Percentiles rank a stretch among this genome's conserved stretches.
phyloP scores from a whole-genome alignment of 2,113 vertebrate species.

The Coryphaenoides rupestris region DNA sequence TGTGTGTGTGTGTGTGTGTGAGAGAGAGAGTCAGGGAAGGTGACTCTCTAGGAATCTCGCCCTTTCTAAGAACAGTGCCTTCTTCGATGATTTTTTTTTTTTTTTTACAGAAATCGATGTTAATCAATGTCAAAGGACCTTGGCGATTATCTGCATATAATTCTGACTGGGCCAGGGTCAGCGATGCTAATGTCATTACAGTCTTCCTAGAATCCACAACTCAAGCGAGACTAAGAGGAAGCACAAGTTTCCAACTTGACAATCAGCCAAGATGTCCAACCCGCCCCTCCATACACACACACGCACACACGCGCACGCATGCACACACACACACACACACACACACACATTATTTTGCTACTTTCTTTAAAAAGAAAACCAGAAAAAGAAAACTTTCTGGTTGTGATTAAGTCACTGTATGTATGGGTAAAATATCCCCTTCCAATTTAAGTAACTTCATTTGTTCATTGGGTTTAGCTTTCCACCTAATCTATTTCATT shows the following conservation, averaged over 20 bases:
- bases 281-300: not conserved
- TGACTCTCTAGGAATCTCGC: not conserved
- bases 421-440: no score
- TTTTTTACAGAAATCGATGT: not conserved
- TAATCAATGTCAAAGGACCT: not conserved
- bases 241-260: constrained; percentile 10
- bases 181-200: constrained; percentile 9
- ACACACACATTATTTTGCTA: no score
- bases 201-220: constrained; percentile 10
- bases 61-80: not conserved
- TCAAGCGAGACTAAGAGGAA: constrained; percentile 4
- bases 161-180: not conserved
- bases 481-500: no score
- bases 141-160: constrained; percentile 11
- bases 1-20: no score
- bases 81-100: not conserved
- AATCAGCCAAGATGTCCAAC: not conserved
- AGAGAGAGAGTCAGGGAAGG: not conserved
- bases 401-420: no score
- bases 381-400: no score
- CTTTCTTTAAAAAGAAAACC: no score
- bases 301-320: no score
- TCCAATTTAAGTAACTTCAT: no score
- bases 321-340: no score
- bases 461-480: no score